Evolutionary conservation across 2,113 vertebrate genomes (phyloP).

Genomic region (Triplophysa siluroides): DNA sequence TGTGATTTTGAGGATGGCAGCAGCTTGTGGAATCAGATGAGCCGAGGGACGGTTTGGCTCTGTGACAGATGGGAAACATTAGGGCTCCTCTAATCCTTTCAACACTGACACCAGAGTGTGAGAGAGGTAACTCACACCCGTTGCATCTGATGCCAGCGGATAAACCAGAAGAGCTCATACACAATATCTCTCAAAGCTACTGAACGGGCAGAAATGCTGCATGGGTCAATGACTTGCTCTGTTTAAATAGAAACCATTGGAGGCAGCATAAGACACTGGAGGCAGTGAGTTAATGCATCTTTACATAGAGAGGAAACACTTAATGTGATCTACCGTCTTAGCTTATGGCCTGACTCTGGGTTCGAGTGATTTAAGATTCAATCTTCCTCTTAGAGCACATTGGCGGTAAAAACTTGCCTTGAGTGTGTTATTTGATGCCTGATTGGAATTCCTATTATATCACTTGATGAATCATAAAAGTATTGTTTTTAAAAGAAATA

Average conservation of each 20-base stretch:
- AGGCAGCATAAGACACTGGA: slow-evolving; percentile 10
- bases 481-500: no score
- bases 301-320: slow-evolving; percentile 11
- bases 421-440: no score
- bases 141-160: slow-evolving; percentile 18
- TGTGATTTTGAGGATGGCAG: slow-evolving; percentile 42
- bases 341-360: not conserved
- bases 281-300: slow-evolving; percentile 24
- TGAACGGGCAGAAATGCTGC: not conserved
- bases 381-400: no score
- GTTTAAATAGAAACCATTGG: slow-evolving; percentile 26
- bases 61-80: slow-evolving; percentile 58
- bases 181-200: slow-evolving; percentile 5
- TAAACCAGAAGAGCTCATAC: slow-evolving; percentile 31
- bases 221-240: not conserved
- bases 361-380: not conserved
- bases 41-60: slow-evolving; percentile 52
- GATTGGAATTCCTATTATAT: no score
- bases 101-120: slow-evolving; percentile 57
- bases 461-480: no score
- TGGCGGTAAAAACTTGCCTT: no score
- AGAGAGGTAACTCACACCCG: slow-evolving; percentile 53
- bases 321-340: slow-evolving; percentile 47
- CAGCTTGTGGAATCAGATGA: slow-evolving; percentile 45
- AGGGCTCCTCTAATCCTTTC: slow-evolving; percentile 59